Evolutionary conservation across 2,888 invertebrate species (phyloP).

Genomic region (Dorcus parallelipipedus): DNA sequence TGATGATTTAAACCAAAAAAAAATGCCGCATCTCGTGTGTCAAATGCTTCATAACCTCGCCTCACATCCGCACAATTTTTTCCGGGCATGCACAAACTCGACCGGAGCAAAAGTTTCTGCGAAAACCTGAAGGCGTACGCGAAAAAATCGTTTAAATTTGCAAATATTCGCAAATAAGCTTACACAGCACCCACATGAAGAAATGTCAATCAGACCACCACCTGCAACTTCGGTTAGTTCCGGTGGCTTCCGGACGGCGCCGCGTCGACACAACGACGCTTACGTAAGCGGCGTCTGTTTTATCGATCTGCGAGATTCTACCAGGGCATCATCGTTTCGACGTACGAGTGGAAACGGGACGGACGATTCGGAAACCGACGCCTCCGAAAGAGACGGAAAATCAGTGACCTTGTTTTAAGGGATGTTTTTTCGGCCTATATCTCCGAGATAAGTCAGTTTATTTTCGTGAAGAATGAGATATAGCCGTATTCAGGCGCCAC

Average conservation of each 20-base stretch:
- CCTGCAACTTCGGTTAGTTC: slow-evolving; percentile 45
- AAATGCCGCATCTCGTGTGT: no score
- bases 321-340: slow-evolving; percentile 8
- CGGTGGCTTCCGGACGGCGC: slow-evolving; percentile 42
- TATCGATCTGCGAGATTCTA: slow-evolving; percentile 43
- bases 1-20: no score
- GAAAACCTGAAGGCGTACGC: not conserved
- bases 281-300: slow-evolving; percentile 49
- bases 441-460: slow-evolving; percentile 45
- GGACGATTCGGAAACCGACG: not conserved
- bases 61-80: not conserved
- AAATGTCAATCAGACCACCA: slow-evolving; percentile 50
- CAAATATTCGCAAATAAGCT: slow-evolving; percentile 29
- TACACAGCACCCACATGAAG: slow-evolving; percentile 43
- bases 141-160: slow-evolving; percentile 1
- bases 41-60: not conserved
- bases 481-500: slow-evolving; percentile 41
- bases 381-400: slow-evolving; percentile 27
- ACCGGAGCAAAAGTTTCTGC: no score
- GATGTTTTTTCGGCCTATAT: slow-evolving; percentile 46
- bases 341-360: slow-evolving; percentile 4
- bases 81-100: no score
- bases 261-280: slow-evolving; percentile 43
- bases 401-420: slow-evolving; percentile 41
- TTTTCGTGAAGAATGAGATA: slow-evolving; percentile 46